Evolutionary conservation across 2,888 invertebrate genomes (phyloP), one percentile per base, ranked within the genome.

Genomic region (Perithous albicinctus): DNA sequence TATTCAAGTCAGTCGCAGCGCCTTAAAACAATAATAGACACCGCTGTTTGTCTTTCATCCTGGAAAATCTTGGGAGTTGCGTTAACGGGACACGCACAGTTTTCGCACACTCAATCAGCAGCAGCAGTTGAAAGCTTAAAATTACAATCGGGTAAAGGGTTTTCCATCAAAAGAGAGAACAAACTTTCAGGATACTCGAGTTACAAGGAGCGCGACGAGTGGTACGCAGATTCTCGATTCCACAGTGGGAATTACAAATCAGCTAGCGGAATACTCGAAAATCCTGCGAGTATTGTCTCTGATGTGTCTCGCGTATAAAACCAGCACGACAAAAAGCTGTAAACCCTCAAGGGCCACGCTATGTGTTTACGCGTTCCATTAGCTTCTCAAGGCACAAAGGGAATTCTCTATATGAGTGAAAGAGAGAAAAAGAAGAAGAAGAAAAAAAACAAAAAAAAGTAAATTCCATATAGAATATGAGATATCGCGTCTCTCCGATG

Each of bases 221-320:
- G 2, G 46, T 35, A 35, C 12, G 8, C 35, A n/a, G 51, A 64
- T 64, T 56, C 15, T 18, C 64, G 12, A 66, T 43, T 15, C 74
- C 10, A 41, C 43, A 75, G 61, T 54, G 66, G 38, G 74, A 75
- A 64, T 75, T 43, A 54, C 74, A 75, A 75, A 56, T 66, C 74
- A 54, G 41, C 10, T 38, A 51, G 10, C 64, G 35, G n/a, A 38
- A 10, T 18, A 43, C 70, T 70, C 56, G 26, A n/a, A n/a, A 32
- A 70, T 59, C 41, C 43, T 59, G 23, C 41, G n/a, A 56, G 10
- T 43, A 59, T 70, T 43, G 29, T 41, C 51, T 20, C 67, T 51
- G 20, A 6, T n/a, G n/a, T n/a, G n/a, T n/a, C n/a, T n/a, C 18
- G 18, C 56, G 15, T 10, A 5, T n/a, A 8, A 38, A 54, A 38